Conservation (phyloP, 2,888 invertebrate species). For the Cheilosia soror region DNA sequence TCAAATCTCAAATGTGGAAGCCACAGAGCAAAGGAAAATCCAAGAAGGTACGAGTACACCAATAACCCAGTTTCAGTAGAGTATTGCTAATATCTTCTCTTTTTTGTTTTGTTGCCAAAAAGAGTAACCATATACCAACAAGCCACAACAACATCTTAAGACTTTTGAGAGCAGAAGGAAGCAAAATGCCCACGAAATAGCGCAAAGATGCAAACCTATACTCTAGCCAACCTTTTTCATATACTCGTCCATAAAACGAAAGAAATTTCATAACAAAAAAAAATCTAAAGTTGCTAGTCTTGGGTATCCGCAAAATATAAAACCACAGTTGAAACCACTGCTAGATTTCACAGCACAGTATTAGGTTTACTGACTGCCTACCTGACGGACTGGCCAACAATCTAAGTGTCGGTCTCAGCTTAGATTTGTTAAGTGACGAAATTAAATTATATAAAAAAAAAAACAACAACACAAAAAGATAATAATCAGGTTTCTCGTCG, state of each 20-base stretch:
- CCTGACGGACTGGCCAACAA: conserved; percentile 24
- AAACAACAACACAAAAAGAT: conserved; percentile 16
- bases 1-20: conserved; percentile 22
- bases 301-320: conserved; percentile 33
- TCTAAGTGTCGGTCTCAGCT: conserved; percentile 36
- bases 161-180: conserved; percentile 1
- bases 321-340: conserved; percentile 21
- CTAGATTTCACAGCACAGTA: conserved; percentile 20
- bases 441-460: conserved; percentile 5
- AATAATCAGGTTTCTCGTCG: conserved; percentile 57
- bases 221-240: neutral
- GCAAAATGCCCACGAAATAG: conserved; percentile 14
- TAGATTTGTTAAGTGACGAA: conserved; percentile 44
- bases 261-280: conserved; percentile 55
- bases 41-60: conserved; percentile 19
- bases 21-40: neutral
- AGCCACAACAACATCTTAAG: conserved; percentile 4
- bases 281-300: conserved; percentile 22
- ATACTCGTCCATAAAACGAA: neutral
- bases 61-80: conserved; percentile 46
- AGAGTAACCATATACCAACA: conserved; percentile 1
- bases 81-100: conserved; percentile 2
- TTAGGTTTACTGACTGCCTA: conserved; percentile 15
- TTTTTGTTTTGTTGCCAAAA: conserved; percentile 12
- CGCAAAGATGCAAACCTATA: conserved; percentile 7